Evolutionary conservation across 2,113 vertebrate genomes (phyloP).

Genomic region (Clarias gariepinus): DNA sequence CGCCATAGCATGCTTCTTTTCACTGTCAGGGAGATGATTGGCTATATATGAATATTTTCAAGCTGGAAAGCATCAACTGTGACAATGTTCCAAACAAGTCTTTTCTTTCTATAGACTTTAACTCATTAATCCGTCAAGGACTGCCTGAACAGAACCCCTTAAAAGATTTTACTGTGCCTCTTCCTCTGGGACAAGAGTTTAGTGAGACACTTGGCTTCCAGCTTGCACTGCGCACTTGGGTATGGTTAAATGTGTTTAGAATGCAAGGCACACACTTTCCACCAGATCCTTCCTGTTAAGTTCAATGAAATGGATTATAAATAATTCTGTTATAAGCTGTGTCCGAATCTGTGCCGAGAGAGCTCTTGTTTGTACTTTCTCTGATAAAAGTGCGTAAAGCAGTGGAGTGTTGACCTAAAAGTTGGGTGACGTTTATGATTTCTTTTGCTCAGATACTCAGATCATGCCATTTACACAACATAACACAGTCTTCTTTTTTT

Average conservation of each 20-base stretch:
- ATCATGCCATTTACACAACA: conserved; percentile 8
- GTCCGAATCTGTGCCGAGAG: conserved; percentile 5
- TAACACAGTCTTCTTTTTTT: background rate
- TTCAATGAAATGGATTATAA: conserved; percentile 36
- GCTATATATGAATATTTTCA: conserved; percentile 24
- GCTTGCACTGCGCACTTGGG: background rate
- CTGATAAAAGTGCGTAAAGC: background rate
- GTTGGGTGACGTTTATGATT: background rate
- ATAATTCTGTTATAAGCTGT: conserved; percentile 33
- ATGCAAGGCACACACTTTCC: conserved; percentile 28
- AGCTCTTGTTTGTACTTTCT: conserved; percentile 23
- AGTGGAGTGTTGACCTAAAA: conserved; percentile 2
- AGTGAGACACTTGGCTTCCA: conserved; percentile 9
- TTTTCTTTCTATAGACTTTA: background rate
- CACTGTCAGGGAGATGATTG: conserved; percentile 3
- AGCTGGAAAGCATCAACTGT: conserved; percentile 23
- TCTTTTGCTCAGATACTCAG: conserved; percentile 19
- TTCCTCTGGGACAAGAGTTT: background rate
- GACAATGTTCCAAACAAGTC: conserved; percentile 39
- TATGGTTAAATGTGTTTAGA: conserved; percentile 16
- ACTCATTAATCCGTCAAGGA: background rate
- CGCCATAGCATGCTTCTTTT: background rate
- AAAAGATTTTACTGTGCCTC: background rate
- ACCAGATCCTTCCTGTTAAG: conserved; percentile 14
- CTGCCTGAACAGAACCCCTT: background rate